Evolutionary conservation across 2,113 vertebrate species (phyloP).

Genomic region (Herpailurus yagouaroundi): DNA sequence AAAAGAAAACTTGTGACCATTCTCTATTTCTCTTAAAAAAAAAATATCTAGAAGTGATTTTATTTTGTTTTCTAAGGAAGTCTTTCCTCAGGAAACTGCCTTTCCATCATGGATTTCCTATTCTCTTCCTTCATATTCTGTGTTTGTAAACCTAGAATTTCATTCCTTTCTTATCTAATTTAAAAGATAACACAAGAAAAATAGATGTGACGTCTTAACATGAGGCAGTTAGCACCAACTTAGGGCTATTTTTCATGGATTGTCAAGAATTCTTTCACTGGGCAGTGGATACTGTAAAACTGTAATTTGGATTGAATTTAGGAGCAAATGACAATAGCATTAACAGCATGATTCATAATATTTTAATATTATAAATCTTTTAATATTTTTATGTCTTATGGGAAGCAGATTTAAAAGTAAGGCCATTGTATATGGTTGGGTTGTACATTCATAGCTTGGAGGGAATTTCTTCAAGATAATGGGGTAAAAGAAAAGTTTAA

Average conservation of each 20-base stretch:
- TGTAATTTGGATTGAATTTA: conserved; percentile 38
- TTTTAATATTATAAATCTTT: neutral
- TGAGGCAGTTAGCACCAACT: neutral
- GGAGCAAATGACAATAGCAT: neutral
- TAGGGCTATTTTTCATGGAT: neutral
- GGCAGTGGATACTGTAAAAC: conserved; percentile 7
- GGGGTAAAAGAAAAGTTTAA: neutral
- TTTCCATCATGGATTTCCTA: neutral
- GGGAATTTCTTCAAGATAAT: neutral
- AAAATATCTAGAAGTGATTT: neutral
- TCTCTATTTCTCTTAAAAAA: neutral
- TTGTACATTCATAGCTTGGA: neutral
- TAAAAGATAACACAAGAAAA: neutral
- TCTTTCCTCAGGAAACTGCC: neutral
- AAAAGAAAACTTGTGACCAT: neutral
- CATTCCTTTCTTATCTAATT: neutral
- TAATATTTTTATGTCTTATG: neutral
- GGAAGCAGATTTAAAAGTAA: conserved; percentile 29
- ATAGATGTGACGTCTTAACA: neutral
- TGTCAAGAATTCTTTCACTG: neutral
- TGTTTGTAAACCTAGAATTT: conserved; percentile 49
- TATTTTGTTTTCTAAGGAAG: conserved; percentile 32
- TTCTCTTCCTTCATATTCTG: neutral
- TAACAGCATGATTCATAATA: neutral
- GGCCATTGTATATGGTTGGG: neutral